Evolutionary conservation across 2,797 vertebrate genomes (phyloP).

Genomic region (Paratrypauchen microcephalus): DNA sequence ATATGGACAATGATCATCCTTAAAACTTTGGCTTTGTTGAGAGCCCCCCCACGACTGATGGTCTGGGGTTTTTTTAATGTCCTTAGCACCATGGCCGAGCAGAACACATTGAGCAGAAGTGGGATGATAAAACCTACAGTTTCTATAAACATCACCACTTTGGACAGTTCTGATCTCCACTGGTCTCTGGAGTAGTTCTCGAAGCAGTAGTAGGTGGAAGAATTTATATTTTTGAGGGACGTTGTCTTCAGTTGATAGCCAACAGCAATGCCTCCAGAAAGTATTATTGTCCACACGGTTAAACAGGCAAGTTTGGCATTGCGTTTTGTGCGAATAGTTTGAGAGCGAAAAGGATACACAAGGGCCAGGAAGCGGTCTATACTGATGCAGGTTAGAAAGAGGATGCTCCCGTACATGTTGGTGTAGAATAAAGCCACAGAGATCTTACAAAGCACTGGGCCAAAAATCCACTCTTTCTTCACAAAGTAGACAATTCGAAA

Average conservation of each 20-base stretch:
- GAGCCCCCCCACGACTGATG: constrained; percentile 79
- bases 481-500: constrained; percentile 93
- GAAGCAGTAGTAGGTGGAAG: constrained; percentile 78
- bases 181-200: constrained; percentile 89
- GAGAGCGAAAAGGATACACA: constrained; percentile 90
- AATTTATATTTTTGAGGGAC: constrained; percentile 30
- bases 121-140: constrained; percentile 93
- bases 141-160: constrained; percentile 93
- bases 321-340: constrained; percentile 83
- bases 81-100: constrained; percentile 87
- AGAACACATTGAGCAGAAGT: constrained; percentile 88
- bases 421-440: constrained; percentile 92
- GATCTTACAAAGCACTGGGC: constrained; percentile 86
- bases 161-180: constrained; percentile 88
- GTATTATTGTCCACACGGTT: constrained; percentile 86
- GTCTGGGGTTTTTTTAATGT: constrained; percentile 83
- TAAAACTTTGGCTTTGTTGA: constrained; percentile 90
- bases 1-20: constrained; percentile 94
- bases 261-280: constrained; percentile 85
- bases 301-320: constrained; percentile 88
- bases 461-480: constrained; percentile 85
- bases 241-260: constrained; percentile 80
- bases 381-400: constrained; percentile 96
- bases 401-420: constrained; percentile 97
- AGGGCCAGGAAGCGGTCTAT: constrained; percentile 94